Base-by-base conservation (phyloP, 2,797 vertebrate species). In the Poeciliopsis gracilis region DNA sequence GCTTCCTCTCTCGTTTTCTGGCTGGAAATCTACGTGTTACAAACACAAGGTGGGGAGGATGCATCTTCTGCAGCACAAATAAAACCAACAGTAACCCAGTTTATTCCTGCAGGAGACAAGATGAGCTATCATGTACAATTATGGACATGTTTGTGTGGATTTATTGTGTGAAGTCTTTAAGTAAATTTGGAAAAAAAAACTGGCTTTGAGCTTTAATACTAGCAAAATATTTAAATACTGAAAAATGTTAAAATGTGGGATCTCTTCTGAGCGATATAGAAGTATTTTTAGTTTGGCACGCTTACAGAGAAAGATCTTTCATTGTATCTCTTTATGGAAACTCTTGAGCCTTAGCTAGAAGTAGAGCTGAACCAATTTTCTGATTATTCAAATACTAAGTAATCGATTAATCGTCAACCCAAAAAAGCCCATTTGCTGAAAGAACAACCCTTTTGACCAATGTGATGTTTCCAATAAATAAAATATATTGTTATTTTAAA, bases 31-130 rank as follows among this genome's bases (percentile, higher is more conserved):
- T 73, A 67, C 51, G 61, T 49, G 59, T 83, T n/a, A 72, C 28
- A 49, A 75, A 81, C 72, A 28, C 43, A 81, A 76, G 49, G n/a
- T 20, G n/a, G 33, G 47, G 20, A 20, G 0, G n/a, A 7, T 72
- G 66, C 51, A 51, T 51, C 45, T 30, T 43, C 53, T 74, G 16
- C 88, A 90, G 83, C 83, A 71, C 88, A 90, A 87, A 66, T 5
- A 51, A 53, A 15, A 75, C 77, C 87, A 72, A 76, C 45, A 7
- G 79, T 25, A 67, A 28, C 43, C 6, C 30, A 71, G 76, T 53
- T 33, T 53, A 38, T 76, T 25, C 45, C 70, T 28, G 66, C 20
- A 45, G 74, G 15, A 59, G 45, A 83, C 71, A 78, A 85, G 75
- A 81, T 72, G 30, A 45, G 2, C 23, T 57, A 69, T 84, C 36